Conservation (phyloP, 2,113 vertebrate species). For the Gasterosteus nipponicus region DNA sequence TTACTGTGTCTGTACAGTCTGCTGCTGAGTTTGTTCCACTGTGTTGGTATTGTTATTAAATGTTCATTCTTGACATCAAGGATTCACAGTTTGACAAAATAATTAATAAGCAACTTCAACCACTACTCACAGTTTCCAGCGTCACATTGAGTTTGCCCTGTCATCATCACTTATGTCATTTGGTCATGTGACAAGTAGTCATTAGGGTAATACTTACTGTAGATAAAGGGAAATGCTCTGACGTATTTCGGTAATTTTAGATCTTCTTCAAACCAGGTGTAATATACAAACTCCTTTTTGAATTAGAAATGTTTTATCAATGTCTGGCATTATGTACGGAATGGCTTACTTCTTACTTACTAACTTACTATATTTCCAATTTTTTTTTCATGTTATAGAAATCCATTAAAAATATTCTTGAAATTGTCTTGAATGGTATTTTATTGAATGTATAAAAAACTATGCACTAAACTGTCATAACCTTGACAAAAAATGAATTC, state of each 20-base stretch:
- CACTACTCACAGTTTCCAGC: neutral
- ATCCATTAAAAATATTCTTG: neutral
- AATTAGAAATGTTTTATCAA: neutral
- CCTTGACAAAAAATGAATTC: slow-evolving; percentile 10
- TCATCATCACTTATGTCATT: neutral
- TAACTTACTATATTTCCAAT: neutral
- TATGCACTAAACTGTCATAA: neutral
- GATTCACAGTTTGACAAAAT: neutral
- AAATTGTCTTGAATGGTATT: neutral
- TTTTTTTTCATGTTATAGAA: neutral
- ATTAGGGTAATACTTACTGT: neutral
- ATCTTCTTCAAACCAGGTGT: neutral
- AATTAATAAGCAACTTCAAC: neutral
- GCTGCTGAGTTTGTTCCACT: neutral
- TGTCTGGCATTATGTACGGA: neutral
- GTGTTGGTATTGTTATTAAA: slow-evolving; percentile 9
- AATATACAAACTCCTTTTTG: neutral
- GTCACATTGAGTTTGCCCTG: neutral
- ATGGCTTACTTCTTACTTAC: neutral
- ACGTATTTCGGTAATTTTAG: neutral
- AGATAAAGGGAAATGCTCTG: neutral
- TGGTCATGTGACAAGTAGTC: neutral
- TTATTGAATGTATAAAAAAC: neutral
- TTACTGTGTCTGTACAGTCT: neutral
- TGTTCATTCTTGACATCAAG: neutral